A percentile compares a stretch with the other conserved stretches of the same genome.
Evolutionary conservation across 2,113 vertebrate species (phyloP).

Genomic region (Tachycineta bicolor): DNA sequence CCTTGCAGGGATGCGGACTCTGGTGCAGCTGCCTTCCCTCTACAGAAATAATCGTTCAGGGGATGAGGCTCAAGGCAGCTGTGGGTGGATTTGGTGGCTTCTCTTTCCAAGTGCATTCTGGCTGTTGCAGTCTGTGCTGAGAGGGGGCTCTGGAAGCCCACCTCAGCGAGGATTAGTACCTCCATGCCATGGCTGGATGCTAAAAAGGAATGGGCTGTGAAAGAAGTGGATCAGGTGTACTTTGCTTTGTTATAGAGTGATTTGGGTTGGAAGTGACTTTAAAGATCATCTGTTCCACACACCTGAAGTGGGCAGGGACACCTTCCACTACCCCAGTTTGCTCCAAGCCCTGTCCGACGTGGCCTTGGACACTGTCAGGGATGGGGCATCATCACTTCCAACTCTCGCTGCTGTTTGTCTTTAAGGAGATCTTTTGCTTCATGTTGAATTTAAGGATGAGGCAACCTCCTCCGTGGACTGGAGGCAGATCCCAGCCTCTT

Average conservation of each 20-base stretch:
- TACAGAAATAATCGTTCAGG: background rate
- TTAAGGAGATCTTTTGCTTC: background rate
- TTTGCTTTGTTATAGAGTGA: background rate
- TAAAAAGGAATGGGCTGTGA: constrained; percentile 2
- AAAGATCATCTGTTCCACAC: background rate
- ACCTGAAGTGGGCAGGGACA: background rate
- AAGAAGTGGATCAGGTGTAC: background rate
- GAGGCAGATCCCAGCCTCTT: background rate
- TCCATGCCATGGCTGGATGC: background rate
- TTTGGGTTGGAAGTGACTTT: background rate
- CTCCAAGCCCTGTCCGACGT: fast-evolving
- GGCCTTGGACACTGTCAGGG: background rate
- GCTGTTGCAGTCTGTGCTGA: background rate
- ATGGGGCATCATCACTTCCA: background rate
- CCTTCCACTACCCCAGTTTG: background rate
- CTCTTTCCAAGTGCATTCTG: background rate
- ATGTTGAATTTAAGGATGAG: background rate
- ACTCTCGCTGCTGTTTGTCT: background rate
- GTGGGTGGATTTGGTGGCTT: background rate
- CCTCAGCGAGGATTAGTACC: constrained; percentile 36
- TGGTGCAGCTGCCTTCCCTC: constrained; percentile 19
- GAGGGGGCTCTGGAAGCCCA: background rate
- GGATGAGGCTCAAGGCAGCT: background rate
- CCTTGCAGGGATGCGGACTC: background rate
- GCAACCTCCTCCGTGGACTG: background rate